Evolutionary conservation across 2,113 vertebrate species (phyloP).

Genomic region (Zosterops hypoxanthus): DNA sequence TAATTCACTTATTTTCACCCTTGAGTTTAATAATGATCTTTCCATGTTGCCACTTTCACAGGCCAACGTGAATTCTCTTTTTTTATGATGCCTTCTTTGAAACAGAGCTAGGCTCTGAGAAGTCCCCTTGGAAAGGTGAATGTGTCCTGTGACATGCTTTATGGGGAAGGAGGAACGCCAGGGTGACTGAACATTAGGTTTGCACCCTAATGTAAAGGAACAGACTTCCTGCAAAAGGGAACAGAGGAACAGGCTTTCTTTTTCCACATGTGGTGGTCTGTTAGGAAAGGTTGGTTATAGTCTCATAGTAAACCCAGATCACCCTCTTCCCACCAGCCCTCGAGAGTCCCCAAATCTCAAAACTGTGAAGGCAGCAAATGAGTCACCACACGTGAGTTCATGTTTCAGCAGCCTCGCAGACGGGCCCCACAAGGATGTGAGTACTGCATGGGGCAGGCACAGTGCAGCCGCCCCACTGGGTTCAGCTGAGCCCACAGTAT

Average conservation of each 20-base stretch:
- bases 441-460: not conserved
- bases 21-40: not conserved
- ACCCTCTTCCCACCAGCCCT: not conserved
- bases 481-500: slow-evolving; percentile 3
- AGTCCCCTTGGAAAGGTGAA: slow-evolving; percentile 12
- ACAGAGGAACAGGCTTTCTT: not conserved
- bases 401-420: not conserved
- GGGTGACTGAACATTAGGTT: not conserved
- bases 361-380: not conserved
- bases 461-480: not conserved
- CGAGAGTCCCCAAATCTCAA: not conserved
- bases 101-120: not conserved
- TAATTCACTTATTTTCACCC: not conserved
- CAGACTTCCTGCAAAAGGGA: not conserved
- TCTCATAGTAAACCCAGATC: slow-evolving; percentile 35
- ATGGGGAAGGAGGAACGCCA: not conserved
- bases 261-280: not conserved
- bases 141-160: not conserved
- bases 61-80: not conserved
- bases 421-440: not conserved
- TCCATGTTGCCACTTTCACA: not conserved
- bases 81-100: not conserved
- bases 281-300: slow-evolving; percentile 14
- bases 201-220: not conserved
- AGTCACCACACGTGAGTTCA: not conserved